phyloP scores from a whole-genome alignment of 2,113 vertebrate species.

The Cyprinodon variegatus region DNA sequence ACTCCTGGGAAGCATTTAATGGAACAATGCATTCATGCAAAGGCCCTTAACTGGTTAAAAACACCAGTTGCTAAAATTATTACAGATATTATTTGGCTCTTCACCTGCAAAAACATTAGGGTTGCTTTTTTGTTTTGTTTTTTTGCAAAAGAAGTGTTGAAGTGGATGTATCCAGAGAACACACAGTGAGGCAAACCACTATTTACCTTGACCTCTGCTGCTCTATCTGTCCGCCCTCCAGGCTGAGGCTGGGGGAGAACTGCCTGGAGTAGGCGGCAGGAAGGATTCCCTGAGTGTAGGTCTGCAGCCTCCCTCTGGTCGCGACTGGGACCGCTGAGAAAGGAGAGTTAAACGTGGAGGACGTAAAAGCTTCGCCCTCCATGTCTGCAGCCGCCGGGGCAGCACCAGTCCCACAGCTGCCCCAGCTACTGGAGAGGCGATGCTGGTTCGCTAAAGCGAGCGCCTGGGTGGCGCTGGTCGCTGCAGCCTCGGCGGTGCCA shows the following conservation, averaged over 20 bases:
- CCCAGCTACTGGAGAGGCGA: slow-evolving; percentile 65
- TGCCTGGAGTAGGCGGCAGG: slow-evolving; percentile 85
- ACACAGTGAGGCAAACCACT: not conserved
- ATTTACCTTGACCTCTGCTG: slow-evolving; percentile 90
- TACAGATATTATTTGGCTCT: not conserved
- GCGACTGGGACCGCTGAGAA: slow-evolving; percentile 74
- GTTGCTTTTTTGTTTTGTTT: too few relatives aligned
- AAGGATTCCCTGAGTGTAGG: slow-evolving; percentile 92
- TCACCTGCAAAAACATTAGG: too few relatives aligned
- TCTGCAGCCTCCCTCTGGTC: slow-evolving; percentile 88
- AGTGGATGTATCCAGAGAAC: slow-evolving; percentile 1
- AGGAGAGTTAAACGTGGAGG: slow-evolving; percentile 75
- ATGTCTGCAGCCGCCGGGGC: slow-evolving; percentile 53
- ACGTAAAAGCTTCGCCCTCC: slow-evolving; percentile 83
- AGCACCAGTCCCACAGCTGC: slow-evolving; percentile 61
- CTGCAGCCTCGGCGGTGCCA: slow-evolving; percentile 58
- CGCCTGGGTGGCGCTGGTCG: slow-evolving; percentile 71
- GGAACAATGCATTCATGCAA: not conserved
- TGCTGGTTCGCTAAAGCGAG: slow-evolving; percentile 73
- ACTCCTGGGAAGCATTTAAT: not conserved
- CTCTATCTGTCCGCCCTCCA: slow-evolving; percentile 84
- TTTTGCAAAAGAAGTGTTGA: not conserved
- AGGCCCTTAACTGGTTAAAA: not conserved
- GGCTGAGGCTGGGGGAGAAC: slow-evolving; percentile 80
- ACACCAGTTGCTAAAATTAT: not conserved